Conservation (phyloP, 1,140 invertebrate genomes). For the Zaprionus capensis region DNA sequence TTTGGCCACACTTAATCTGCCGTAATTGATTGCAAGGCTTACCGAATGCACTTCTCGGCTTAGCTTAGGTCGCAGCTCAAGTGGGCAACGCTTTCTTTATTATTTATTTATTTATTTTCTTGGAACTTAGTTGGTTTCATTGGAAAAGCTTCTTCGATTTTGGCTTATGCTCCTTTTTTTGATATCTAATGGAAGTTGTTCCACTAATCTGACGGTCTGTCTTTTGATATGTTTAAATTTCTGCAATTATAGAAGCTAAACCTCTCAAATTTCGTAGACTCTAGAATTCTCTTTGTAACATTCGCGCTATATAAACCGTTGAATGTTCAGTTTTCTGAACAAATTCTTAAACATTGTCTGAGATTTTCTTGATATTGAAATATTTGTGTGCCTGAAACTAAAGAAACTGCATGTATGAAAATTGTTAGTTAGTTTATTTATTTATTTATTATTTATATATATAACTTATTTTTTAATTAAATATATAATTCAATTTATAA, state of each 20-base stretch:
- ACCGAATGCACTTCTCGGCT: slow-evolving; percentile 8
- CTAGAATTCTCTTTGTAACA: too few species aligned
- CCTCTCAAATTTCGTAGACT: background rate
- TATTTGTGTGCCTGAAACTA: too few species aligned
- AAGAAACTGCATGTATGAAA: too few species aligned
- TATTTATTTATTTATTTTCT: background rate
- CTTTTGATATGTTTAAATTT: background rate
- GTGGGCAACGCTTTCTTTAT: background rate
- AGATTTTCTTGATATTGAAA: too few species aligned
- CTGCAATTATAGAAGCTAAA: background rate
- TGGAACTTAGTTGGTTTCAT: background rate
- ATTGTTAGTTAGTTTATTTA: too few species aligned
- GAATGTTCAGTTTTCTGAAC: too few species aligned
- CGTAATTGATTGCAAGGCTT: slow-evolving; percentile 32
- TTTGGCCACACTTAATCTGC: background rate
- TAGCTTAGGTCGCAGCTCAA: slow-evolving; percentile 13
- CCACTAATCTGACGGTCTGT: background rate
- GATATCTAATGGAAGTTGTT: background rate
- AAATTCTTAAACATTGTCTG: too few species aligned
- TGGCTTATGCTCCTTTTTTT: background rate
- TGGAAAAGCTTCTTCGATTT: background rate
- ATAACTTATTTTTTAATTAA: too few species aligned
- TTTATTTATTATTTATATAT: too few species aligned
- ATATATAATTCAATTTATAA: too few species aligned
- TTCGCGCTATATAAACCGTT: too few species aligned